Evolutionary conservation across 2,797 vertebrate genomes (phyloP), one percentile per base, ranked within the genome.

Genomic region (Phoeniculus purpureus): DNA sequence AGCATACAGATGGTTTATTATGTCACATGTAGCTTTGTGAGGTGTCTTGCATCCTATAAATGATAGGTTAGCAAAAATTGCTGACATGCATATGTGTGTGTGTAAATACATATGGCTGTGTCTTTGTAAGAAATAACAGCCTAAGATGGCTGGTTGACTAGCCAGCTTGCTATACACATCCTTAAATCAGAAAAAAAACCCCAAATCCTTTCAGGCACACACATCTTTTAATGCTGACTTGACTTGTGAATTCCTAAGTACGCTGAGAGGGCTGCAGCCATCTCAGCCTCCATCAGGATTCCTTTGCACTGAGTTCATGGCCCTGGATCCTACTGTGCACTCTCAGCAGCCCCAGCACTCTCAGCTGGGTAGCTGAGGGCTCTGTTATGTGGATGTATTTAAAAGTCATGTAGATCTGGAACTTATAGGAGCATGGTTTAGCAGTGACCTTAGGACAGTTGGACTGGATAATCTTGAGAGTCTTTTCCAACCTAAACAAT

Each of bases 261-360:
- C 0, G 0, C 32, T 27, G 27, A 60, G 60, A 85, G 7, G 23
- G 14, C 61, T 83, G 66, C 52, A 84, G 67, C 47, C 67, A 72
- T 9, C 66, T 55, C 62, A 10, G 31, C 6, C 34, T 76, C 80
- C 67, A 72, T 12, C 59, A 61, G 19, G 9, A 34, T 56, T 55
- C 34, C 56, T 81, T 67, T 32, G 27, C 31, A 55, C 3, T 0
- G 10, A 40, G 17, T 1, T 0, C 0, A 0, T 70, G 31, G 32
- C 54, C 29, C 65, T 7, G 4, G 26, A n/a, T 73, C 29, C 14
- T 8, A n/a, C 70, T 65, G n/a, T 77, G 31, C 32, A 31, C 27
- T 73, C 70, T 26, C 40, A 47, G 6, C 43, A 47, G 18, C 50
- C 31, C 31, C 65, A 77, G 50, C 5, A 72, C n/a, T n/a, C n/a